Evolutionary conservation across 2,888 invertebrate species (phyloP), one percentile per base, ranked within the genome.

Genomic region (Pycnomerus fuliginosus): DNA sequence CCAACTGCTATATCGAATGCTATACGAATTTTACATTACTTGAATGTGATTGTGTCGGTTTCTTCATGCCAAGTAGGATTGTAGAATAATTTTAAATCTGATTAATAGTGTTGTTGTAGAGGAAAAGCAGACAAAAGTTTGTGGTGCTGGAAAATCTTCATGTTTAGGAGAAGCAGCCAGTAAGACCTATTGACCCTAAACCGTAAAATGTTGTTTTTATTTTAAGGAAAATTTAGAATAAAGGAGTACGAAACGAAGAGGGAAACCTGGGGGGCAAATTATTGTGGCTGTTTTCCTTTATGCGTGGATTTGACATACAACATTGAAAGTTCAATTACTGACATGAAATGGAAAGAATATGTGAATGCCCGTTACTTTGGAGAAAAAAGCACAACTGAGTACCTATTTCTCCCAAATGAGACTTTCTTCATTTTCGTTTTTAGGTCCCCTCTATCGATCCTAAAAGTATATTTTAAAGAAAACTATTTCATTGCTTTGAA

Each of bases 1-100:
- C 77, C 36, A 85, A 85, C 63, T 86, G 85, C 58, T 80, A 84
- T 59, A 72, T 84, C 62, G 86, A 86, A 66, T 86, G 85, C 54
- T 66, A 83, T 37, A 76, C 84, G 1, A 84, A 85, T 67, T 83
- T 78, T 50, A 85, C 85, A 0, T 65, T 77, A 31, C 61, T 69
- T 2, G 66, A 31, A 8, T 70, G 70, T 40, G 60, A 55, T 13
- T 70, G 70, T 44, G 65, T 67, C 7, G 78, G 79, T 59, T 83
- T 82, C 55, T 82, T 80, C 35, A 83, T 85, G 82, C 84, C 84
- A 33, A 61, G 75, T 73, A 62, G 67, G 67, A 11, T n/a, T n/a
- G 58, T 37, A 28, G n/a, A 23, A 5, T 4, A 1, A 10, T 16
- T 15, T 23, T 8, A 16, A 7, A 15, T 15, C 2, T 11, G 14